Conservation (phyloP, 2,113 vertebrate species). For the Climacteris rufus region DNA sequence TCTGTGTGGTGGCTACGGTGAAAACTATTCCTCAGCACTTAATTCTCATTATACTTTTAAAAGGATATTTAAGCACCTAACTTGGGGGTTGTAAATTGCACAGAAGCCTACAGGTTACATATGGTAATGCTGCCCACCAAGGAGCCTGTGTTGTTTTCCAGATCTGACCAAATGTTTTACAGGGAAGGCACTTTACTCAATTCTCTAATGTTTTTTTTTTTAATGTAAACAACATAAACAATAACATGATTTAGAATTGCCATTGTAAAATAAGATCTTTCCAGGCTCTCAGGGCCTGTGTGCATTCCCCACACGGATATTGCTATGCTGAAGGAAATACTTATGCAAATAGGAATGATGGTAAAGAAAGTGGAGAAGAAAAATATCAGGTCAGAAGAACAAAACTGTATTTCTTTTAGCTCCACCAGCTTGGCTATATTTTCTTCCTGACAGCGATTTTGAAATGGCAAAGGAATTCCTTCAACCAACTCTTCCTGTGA, state of each 20-base stretch:
- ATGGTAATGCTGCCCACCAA: neutral
- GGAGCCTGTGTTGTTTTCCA: neutral
- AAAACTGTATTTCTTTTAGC: neutral
- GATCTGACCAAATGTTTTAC: neutral
- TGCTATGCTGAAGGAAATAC: neutral
- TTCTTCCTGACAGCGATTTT: neutral
- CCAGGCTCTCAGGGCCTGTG: neutral
- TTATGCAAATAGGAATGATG: neutral
- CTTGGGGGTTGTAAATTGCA: neutral
- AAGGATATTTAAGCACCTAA: neutral
- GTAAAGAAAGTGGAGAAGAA: neutral
- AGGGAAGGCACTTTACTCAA: neutral
- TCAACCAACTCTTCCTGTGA: constrained; percentile 1
- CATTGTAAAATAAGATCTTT: neutral
- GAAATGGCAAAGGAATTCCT: constrained; percentile 25
- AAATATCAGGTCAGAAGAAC: neutral
- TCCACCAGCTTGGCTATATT: neutral
- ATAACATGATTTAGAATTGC: neutral
- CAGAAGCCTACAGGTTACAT: constrained; percentile 1
- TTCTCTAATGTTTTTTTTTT: neutral
- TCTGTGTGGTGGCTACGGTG: neutral
- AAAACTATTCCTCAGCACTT: neutral
- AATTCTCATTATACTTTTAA: neutral
- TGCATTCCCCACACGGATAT: neutral
- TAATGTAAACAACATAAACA: neutral